Evolutionary conservation across 1,140 invertebrate species (phyloP).

Genomic region (Lepidotrigona ventralis): DNA sequence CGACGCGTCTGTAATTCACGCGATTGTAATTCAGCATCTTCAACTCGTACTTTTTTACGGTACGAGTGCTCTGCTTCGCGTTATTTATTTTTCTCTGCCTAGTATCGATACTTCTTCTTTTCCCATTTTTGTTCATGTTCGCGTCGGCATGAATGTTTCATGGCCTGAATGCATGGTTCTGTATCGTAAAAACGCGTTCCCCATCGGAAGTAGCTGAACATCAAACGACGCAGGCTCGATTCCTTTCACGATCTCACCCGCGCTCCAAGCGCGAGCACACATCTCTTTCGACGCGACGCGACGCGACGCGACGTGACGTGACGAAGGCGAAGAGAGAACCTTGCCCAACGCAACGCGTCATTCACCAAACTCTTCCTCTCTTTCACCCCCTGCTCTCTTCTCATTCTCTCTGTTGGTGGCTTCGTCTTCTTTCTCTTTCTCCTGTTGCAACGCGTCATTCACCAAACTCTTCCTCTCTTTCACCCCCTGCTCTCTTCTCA

Average conservation of each 20-base stretch:
- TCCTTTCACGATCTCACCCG: conserved; percentile 11
- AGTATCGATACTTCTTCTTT: neutral
- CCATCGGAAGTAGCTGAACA: conserved; percentile 38
- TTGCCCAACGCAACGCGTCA: neutral
- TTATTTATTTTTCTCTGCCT: conserved; percentile 5
- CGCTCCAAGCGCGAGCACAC: neutral
- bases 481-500: too few species aligned
- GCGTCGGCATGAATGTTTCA: conserved; percentile 27
- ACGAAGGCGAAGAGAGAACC: neutral
- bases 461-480: neutral
- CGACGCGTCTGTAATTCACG: too few species aligned
- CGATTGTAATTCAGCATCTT: too few species aligned
- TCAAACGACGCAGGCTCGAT: conserved; percentile 17
- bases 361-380: conserved; percentile 19
- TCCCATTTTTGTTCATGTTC: neutral
- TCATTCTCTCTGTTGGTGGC: neutral
- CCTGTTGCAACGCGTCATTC: too few species aligned
- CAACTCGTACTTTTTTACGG: neutral
- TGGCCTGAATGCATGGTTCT: neutral
- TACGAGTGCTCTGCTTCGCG: neutral
- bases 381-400: too few species aligned
- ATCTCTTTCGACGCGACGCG: conserved; percentile 15
- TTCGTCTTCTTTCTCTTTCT: neutral
- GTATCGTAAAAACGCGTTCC: conserved; percentile 19
- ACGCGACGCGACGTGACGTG: neutral